Evolutionary conservation across 2,113 vertebrate species (phyloP).

Genomic region (Oenanthe melanoleuca): DNA sequence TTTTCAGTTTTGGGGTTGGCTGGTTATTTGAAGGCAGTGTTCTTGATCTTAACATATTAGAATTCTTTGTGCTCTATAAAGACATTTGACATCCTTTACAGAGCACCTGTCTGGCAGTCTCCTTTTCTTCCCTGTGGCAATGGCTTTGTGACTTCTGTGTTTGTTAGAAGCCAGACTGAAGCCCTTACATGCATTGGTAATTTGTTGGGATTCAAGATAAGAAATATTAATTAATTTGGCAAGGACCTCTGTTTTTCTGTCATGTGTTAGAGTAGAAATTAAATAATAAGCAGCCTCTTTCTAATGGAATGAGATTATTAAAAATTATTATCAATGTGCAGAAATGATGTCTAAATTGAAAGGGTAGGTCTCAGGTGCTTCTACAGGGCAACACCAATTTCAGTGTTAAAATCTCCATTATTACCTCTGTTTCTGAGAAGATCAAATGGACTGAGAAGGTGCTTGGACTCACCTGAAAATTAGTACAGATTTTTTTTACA

Average conservation of each 20-base stretch:
- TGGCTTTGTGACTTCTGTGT: neutral
- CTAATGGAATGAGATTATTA: neutral
- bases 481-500: neutral
- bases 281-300: neutral
- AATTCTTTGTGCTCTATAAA: neutral
- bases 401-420: neutral
- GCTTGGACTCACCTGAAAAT: neutral
- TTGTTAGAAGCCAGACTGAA: neutral
- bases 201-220: neutral
- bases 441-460: neutral
- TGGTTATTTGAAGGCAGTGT: neutral
- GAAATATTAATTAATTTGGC: neutral
- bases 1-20: neutral
- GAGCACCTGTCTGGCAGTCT: neutral
- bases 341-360: neutral
- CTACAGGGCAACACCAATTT: neutral
- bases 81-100: neutral
- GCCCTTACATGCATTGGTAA: neutral
- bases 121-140: neutral
- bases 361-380: neutral
- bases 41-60: neutral
- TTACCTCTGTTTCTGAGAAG: neutral
- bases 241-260: neutral
- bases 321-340: neutral
- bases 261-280: neutral